Evolutionary conservation across 2,113 vertebrate species (phyloP), one percentile per base, ranked within the genome.

Genomic region (Silurus asotus): DNA sequence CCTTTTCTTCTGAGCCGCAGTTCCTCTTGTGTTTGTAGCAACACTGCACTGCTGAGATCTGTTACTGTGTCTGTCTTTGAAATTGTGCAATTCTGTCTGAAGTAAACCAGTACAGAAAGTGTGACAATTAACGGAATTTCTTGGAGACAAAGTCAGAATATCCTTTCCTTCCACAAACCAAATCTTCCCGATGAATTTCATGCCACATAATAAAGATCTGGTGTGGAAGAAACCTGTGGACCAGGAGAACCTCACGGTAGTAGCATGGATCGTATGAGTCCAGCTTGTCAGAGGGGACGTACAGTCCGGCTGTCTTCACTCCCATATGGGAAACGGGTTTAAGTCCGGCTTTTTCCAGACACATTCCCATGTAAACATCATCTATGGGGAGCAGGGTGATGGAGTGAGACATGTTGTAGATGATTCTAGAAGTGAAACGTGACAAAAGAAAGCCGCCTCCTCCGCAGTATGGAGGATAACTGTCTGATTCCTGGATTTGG

Each of bases 391-490:
- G 89, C 51, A 95, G 2, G 0, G 20, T 6, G n/a, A 94, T 89
- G 5, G 90, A 89, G 11, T 90, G 64, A 0, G 96, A 94, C 4
- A 94, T 92, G 0, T 78, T 87, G 90, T 93, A 90, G 88, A 97
- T 96, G 20, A 90, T 51, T 17, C 10, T 88, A 5, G 92, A 93
- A 0, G 96, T 96, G 72, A 23, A 49, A 11, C 9, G 19, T 61
- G 4, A 61, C 37, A 98, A 90, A 2, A 80, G 91, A 75, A 96
- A 93, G 15, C 96, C 96, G 0, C 96, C 96, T 0, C 96, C 96
- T 0, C 95, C 94, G 48, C 95, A 96, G 83, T 97, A 98, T 0
- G 93, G 91, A 0, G 96, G 95, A 82, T 97, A 98, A 0, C 13
- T 75, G 0, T 95, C 0, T 0, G 93, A 91, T 0, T 94, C 8